Evolutionary conservation across 2,797 vertebrate genomes (phyloP), one percentile per base, ranked within the genome.

Genomic region (Anguilla anguilla): DNA sequence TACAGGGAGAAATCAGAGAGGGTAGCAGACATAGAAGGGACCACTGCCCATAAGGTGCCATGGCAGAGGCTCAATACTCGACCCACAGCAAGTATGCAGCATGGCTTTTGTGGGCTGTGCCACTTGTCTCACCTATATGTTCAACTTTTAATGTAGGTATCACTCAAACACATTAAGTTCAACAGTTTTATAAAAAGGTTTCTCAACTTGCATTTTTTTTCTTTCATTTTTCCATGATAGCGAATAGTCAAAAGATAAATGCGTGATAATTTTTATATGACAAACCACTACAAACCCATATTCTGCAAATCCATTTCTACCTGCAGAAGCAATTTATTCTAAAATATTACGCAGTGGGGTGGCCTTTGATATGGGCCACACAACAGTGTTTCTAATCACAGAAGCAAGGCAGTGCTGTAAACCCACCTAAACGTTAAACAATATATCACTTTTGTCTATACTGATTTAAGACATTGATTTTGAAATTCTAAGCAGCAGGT

Each of bases 331-430:
- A 53, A 19, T 83, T 53, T 31, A 74, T 83, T 84, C 13, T 10
- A 31, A 84, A 84, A 55, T 22, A 6, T 15, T 55, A 25, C 49
- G 9, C 79, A 83, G 81, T 13, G 3, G 49, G n/a, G 22, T 85
- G 55, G 74, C 86, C 28, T 84, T 82, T 69, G 86, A 53, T 89
- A 85, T 94, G 93, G 90, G 92, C 85, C 92, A 91, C 87, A 88
- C 85, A 19, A 17, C 25, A 92, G 89, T 90, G 92, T 95, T 94
- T 91, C 92, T 94, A 46, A 91, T 91, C 85, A 83, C 39, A 43
- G 67, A 19, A 51, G 19, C 57, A 59, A 46, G 43, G 43, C 43
- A 59, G 57, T 59, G 3, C 19, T 59, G 57, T 59, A 59, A 59
- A 59, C 19, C 57, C 7, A 59, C 19, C 13, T 19, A 15, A 59